These are phyloP conservation scores for Himalopsyche japonica DNA, from an alignment of 2,888 invertebrate species.

Conservation along the genomic window DNA sequence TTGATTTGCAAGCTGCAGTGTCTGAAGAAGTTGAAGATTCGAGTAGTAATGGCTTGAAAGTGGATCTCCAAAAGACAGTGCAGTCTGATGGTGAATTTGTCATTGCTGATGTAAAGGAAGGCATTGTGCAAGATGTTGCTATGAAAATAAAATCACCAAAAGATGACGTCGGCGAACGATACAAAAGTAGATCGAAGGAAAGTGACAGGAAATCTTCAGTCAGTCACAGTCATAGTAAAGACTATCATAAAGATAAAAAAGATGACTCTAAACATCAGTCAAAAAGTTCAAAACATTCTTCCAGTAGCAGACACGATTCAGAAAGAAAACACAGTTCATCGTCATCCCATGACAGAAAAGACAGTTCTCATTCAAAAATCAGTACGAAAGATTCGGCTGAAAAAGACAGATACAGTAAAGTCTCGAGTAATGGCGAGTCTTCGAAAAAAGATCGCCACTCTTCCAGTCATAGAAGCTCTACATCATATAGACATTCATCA, in stretches of 20 bases:
- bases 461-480: constrained; percentile 45
- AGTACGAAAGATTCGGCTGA: constrained; percentile 6
- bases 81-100: constrained; percentile 13
- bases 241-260: constrained; percentile 49
- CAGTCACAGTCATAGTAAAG: constrained; percentile 44
- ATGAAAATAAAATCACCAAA: constrained; percentile 26
- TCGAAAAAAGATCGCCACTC: constrained; percentile 48
- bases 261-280: constrained; percentile 52
- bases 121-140: background rate
- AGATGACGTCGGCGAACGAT: constrained; percentile 26
- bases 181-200: constrained; percentile 45
- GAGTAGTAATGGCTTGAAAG: constrained; percentile 26
- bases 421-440: constrained; percentile 47
- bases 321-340: constrained; percentile 34
- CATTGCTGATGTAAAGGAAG: background rate
- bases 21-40: constrained; percentile 18
- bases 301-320: constrained; percentile 29
- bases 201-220: constrained; percentile 49
- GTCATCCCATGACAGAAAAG: constrained; percentile 33
- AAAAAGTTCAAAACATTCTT: constrained; percentile 43
- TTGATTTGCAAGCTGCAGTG: constrained; percentile 17
- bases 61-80: constrained; percentile 15
- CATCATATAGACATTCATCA: constrained; percentile 37
- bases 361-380: constrained; percentile 17
- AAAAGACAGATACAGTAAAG: constrained; percentile 24